These are phyloP conservation scores for Mus pahari DNA, from an alignment of 2,113 vertebrate genomes.

Conservation along the genomic window DNA sequence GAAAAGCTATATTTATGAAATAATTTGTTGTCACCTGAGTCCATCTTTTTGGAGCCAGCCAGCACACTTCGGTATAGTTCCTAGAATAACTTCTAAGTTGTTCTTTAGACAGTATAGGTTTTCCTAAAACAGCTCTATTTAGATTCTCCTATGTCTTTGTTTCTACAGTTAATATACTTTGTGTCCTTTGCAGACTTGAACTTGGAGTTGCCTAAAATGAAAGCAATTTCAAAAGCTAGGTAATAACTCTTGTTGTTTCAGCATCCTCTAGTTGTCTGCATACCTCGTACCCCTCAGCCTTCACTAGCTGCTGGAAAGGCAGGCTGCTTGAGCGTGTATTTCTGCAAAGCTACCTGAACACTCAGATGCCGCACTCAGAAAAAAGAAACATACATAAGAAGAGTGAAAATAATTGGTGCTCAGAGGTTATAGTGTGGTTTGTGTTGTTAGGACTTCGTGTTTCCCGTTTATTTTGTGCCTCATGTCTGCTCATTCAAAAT, in stretches of 20 bases:
- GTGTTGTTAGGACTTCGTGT: neutral
- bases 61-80: neutral
- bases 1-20: neutral
- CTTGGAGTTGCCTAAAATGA: conserved; percentile 68
- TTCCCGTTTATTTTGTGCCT: conserved; percentile 27
- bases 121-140: conserved; percentile 66
- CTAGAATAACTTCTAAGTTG: conserved; percentile 64
- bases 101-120: conserved; percentile 55
- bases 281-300: conserved; percentile 64
- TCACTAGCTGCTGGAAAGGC: neutral
- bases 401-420: neutral
- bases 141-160: conserved; percentile 74
- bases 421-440: conserved; percentile 5
- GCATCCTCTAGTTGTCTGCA: conserved; percentile 72
- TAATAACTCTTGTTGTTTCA: conserved; percentile 61
- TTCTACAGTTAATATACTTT: conserved; percentile 76
- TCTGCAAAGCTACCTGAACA: conserved; percentile 40
- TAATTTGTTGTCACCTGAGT: neutral
- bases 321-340: neutral
- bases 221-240: conserved; percentile 64
- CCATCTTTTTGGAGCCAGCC: neutral
- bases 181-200: conserved; percentile 60
- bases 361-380: neutral
- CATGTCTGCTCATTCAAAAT: neutral
- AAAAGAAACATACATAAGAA: conserved; percentile 30